A percentile compares a stretch with the other conserved stretches of the same genome.
Evolutionary conservation across 2,797 vertebrate species (phyloP).

Genomic region (Propithecus perrieri): DNA sequence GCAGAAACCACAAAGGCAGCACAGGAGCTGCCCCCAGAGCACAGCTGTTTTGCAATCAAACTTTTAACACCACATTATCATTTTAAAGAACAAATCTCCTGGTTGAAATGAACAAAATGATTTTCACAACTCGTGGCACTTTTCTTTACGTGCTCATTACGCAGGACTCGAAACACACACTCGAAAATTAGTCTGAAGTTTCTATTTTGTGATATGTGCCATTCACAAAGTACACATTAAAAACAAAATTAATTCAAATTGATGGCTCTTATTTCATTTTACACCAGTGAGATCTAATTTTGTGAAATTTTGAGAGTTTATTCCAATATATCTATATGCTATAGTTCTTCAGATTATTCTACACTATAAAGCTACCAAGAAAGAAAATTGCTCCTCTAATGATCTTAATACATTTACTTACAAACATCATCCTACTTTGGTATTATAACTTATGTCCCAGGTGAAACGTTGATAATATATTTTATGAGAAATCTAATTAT

Average conservation of each 20-base stretch:
- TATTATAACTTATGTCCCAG: not conserved
- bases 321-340: not conserved
- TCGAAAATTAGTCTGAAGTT: slow-evolving; percentile 51
- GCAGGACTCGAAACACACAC: slow-evolving; percentile 35
- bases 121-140: slow-evolving; percentile 70
- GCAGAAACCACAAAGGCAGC: slow-evolving; percentile 85
- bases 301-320: not conserved
- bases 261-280: not conserved
- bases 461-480: not conserved
- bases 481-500: slow-evolving; percentile 6
- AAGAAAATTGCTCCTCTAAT: not conserved
- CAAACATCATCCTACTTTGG: not conserved
- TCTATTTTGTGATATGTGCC: not conserved
- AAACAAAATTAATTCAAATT: slow-evolving; percentile 52
- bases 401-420: not conserved
- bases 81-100: slow-evolving; percentile 72
- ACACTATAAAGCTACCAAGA: not conserved
- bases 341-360: not conserved
- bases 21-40: slow-evolving; percentile 80
- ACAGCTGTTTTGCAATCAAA: slow-evolving; percentile 81
- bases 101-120: slow-evolving; percentile 72
- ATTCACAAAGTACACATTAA: not conserved
- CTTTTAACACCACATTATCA: slow-evolving; percentile 85
- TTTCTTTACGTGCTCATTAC: slow-evolving; percentile 70
- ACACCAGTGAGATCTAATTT: not conserved